Percentiles rank a stretch among this genome's conserved stretches.
These are phyloP conservation scores for Amorpha juglandis DNA, from an alignment of 2,888 invertebrate species.

Conservation along the genomic window DNA sequence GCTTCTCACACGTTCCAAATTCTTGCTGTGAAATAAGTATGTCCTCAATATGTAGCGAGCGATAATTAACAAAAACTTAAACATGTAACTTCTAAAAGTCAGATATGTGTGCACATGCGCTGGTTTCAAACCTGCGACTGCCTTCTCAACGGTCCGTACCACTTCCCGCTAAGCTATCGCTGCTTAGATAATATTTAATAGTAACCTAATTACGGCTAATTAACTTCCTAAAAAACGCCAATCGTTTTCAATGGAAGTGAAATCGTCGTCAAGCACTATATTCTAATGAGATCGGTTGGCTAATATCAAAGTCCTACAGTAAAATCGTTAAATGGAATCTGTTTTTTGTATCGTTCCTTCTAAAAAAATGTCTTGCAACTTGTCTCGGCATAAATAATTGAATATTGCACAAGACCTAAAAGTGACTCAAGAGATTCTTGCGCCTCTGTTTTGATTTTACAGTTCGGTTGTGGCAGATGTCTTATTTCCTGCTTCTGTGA, in stretches of 20 bases:
- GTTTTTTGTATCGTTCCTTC: slow-evolving; percentile 44
- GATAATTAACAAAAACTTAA: no score
- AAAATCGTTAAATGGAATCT: slow-evolving; percentile 20
- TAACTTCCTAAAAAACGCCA: not conserved
- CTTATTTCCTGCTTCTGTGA: not conserved
- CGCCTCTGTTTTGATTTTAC: slow-evolving; percentile 4
- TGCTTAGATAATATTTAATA: not conserved
- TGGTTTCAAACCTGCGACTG: no score
- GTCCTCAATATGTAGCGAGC: no score
- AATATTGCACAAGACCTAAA: slow-evolving; percentile 45
- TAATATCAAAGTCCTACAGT: slow-evolving; percentile 18
- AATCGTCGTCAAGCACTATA: not conserved
- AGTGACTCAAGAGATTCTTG: slow-evolving; percentile 37
- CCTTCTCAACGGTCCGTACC: no score
- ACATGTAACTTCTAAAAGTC: no score
- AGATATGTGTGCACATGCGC: no score
- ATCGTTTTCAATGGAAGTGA: slow-evolving; percentile 1
- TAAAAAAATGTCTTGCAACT: slow-evolving; percentile 46
- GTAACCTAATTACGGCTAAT: not conserved
- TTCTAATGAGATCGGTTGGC: slow-evolving; percentile 14
- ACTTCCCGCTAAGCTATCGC: no score
- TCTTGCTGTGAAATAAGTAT: no score
- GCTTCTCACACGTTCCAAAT: no score
- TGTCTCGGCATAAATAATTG: slow-evolving; percentile 52
- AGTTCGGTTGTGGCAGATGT: not conserved